A percentile compares a stretch with the other conserved stretches of the same genome.
Conservation (phyloP, 2,888 invertebrate species). For the Anthrax anthrax region DNA sequence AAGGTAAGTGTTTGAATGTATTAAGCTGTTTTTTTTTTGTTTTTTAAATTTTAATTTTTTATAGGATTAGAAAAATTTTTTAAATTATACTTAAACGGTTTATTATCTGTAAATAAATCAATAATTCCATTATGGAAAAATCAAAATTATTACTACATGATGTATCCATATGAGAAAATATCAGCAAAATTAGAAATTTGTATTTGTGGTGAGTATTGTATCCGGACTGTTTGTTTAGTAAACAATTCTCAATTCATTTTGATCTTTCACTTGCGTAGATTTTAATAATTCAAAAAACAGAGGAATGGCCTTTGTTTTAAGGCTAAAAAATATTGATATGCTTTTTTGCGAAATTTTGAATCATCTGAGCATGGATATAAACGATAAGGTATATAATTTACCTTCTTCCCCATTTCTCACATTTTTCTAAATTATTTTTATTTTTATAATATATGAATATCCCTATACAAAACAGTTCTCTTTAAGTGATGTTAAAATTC, state of each 20-base stretch:
- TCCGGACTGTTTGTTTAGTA: too few relatives aligned
- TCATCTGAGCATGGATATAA: constrained; percentile 14
- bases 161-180: constrained; percentile 40
- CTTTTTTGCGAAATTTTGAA: constrained; percentile 13
- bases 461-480: too few relatives aligned
- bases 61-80: constrained; percentile 33
- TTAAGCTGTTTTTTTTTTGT: not conserved
- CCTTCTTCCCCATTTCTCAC: too few relatives aligned
- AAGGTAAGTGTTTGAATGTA: not conserved
- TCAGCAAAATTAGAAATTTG: constrained; percentile 12
- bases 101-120: constrained; percentile 42
- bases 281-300: constrained; percentile 7
- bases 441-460: too few relatives aligned
- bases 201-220: constrained; percentile 20
- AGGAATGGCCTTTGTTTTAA: constrained; percentile 12
- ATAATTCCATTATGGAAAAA: constrained; percentile 44
- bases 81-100: constrained; percentile 23
- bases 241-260: too few relatives aligned
- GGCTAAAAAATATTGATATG: constrained; percentile 12
- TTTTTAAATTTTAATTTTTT: not conserved
- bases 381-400: constrained; percentile 10
- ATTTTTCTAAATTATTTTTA: too few relatives aligned
- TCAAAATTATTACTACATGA: constrained; percentile 38
- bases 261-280: not conserved
- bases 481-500: not conserved